Conservation (phyloP, 2,113 vertebrate species). For the Channa maculata region DNA sequence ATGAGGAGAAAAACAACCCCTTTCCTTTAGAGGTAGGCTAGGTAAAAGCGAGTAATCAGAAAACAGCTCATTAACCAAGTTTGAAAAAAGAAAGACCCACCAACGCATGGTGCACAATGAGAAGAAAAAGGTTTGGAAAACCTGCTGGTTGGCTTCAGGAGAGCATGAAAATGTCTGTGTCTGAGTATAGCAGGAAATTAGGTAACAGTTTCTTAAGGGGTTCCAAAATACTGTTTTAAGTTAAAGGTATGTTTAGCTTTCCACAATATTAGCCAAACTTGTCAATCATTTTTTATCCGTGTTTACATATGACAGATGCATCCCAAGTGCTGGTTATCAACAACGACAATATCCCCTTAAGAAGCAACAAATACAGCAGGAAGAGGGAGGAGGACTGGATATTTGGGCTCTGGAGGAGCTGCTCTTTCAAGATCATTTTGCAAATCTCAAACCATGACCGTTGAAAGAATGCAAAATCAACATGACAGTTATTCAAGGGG, state of each 20-base stretch:
- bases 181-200: conserved; percentile 1
- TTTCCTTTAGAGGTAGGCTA: conserved; percentile 1
- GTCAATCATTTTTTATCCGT: neutral
- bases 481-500: neutral
- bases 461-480: conserved; percentile 24
- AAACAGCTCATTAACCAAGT: neutral
- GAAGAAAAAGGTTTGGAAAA: conserved; percentile 4
- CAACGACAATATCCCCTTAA: conserved; percentile 64
- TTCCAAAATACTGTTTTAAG: neutral
- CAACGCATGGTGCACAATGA: neutral
- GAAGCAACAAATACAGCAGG: conserved; percentile 49
- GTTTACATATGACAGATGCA: neutral
- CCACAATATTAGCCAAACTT: neutral
- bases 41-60: conserved; percentile 24
- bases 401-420: conserved; percentile 15
- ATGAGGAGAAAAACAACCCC: conserved; percentile 1
- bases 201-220: conserved; percentile 68
- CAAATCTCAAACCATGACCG: conserved; percentile 21
- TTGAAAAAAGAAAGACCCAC: neutral
- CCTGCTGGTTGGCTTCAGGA: conserved; percentile 41
- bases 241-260: neutral
- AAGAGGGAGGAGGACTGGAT: conserved; percentile 7
- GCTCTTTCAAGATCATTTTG: conserved; percentile 19
- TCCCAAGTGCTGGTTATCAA: neutral
- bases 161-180: conserved; percentile 55